Conservation (phyloP, 2,113 vertebrate species). For the Centropristis striata region DNA sequence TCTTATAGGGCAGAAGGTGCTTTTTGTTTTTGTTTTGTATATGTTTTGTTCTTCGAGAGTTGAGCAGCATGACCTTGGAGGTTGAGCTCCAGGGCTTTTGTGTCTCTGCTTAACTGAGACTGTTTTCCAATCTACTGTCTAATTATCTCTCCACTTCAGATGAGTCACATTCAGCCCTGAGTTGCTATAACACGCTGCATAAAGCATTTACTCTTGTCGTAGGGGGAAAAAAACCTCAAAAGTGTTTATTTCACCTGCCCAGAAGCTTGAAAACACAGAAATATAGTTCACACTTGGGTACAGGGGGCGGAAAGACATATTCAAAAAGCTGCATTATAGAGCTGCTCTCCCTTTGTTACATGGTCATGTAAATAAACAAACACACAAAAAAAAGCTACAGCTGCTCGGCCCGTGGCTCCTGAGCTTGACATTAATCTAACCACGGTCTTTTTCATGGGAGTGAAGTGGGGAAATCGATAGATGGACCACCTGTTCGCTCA, state of each 20-base stretch:
- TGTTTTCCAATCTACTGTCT: constrained; percentile 67
- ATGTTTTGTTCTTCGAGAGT: constrained; percentile 51
- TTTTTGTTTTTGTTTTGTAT: constrained; percentile 41
- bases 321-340: constrained; percentile 39
- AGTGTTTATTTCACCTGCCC: constrained; percentile 53
- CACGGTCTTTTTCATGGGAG: constrained; percentile 67
- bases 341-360: constrained; percentile 48
- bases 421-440: constrained; percentile 80
- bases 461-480: constrained; percentile 79
- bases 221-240: neutral
- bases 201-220: constrained; percentile 44
- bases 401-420: constrained; percentile 64
- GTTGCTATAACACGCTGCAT: constrained; percentile 31
- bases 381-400: constrained; percentile 12
- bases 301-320: constrained; percentile 29
- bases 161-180: constrained; percentile 57
- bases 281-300: constrained; percentile 22
- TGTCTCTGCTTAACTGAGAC: constrained; percentile 63
- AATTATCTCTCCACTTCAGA: constrained; percentile 67
- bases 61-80: constrained; percentile 63
- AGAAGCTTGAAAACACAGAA: constrained; percentile 45
- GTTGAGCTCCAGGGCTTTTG: constrained; percentile 64
- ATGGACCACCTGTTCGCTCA: constrained; percentile 83
- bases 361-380: constrained; percentile 43
- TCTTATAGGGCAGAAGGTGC: constrained; percentile 37